These are phyloP conservation scores for Anolis carolinensis DNA, from an alignment of 2,113 vertebrate species.

Conservation along the genomic window DNA sequence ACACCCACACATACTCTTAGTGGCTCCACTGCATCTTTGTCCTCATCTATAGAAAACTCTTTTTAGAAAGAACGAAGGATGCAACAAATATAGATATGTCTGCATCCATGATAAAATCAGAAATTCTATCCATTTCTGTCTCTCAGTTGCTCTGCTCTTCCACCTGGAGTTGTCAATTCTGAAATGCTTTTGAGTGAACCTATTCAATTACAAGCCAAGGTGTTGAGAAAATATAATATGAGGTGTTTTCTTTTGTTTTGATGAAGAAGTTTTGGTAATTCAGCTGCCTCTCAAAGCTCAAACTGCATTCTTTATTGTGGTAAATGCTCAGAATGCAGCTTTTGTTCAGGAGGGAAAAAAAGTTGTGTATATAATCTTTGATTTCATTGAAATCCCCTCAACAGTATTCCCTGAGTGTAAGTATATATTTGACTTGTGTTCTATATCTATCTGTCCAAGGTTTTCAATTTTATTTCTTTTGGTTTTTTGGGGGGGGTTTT, in stretches of 20 bases:
- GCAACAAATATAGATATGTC: neutral
- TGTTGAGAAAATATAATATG: neutral
- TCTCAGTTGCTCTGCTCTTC: neutral
- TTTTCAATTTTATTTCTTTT: neutral
- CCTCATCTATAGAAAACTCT: neutral
- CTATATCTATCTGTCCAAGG: neutral
- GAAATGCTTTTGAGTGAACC: neutral
- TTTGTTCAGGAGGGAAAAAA: conserved; percentile 1
- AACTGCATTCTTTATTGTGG: neutral
- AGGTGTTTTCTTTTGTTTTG: neutral
- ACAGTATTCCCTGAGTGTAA: neutral
- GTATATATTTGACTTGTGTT: neutral
- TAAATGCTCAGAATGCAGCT: conserved; percentile 1
- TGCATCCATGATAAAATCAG: neutral
- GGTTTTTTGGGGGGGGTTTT: too few species aligned
- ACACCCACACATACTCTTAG: too few species aligned
- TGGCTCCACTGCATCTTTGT: neutral
- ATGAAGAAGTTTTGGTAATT: neutral
- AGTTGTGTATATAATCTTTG: neutral
- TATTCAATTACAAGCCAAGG: neutral
- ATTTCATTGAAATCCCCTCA: conserved; percentile 38
- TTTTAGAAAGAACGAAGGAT: neutral
- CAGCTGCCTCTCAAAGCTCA: neutral
- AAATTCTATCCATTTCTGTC: neutral
- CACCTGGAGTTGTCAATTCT: neutral